Evolutionary conservation across 23 tunicate genomes (phyloP).

Genomic region (Halocynthia roretzi): DNA sequence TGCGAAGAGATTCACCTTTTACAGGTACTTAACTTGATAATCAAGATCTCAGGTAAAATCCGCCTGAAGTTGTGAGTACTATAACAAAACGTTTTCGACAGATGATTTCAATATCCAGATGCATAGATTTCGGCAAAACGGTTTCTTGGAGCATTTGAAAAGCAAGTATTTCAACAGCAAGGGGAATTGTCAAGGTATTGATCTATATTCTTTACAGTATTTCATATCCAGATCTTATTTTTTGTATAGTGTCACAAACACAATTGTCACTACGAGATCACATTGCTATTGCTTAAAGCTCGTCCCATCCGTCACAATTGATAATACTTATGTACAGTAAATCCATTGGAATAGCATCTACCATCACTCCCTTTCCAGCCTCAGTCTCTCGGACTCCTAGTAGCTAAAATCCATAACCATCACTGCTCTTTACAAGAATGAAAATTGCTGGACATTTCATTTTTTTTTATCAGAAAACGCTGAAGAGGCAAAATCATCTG

Average conservation of each 20-base stretch:
- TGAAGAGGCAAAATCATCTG: background rate
- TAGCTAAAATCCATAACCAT: background rate
- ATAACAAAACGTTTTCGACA: background rate
- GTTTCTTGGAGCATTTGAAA: conserved; percentile 15
- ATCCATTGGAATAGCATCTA: no score
- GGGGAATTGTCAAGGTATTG: background rate
- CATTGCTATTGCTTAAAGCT: no score
- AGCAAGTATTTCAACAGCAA: conserved; percentile 18
- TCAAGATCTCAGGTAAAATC: background rate
- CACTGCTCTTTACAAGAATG: no score
- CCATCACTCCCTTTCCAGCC: no score
- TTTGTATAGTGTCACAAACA: no score
- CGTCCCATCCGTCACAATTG: no score
- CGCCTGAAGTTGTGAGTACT: background rate
- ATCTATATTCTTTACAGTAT: no score
- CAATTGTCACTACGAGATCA: no score
- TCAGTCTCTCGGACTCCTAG: no score
- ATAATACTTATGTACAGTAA: no score
- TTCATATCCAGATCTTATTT: no score
- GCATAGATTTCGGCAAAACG: conserved; percentile 11
- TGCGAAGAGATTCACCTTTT: conserved; percentile 35
- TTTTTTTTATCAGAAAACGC: background rate
- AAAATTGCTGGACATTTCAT: background rate
- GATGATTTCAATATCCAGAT: background rate
- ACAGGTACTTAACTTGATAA: conserved; percentile 38